These are phyloP conservation scores for Diploscapter pachys DNA, from an alignment of 1,140 invertebrate genomes.

Conservation along the genomic window DNA sequence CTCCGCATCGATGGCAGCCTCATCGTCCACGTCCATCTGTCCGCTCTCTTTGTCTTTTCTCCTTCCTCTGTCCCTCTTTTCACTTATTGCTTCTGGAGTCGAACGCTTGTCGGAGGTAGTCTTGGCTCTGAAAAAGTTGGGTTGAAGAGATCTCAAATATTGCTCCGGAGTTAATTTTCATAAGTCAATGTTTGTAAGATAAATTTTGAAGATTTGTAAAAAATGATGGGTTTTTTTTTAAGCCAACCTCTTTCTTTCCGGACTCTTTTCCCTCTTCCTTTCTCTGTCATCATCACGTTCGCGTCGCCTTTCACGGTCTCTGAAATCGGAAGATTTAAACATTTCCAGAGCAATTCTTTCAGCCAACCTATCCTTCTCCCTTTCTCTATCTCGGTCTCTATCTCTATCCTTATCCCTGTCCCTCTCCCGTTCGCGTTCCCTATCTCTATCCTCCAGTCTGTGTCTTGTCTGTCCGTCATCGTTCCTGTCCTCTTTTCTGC, in stretches of 20 bases:
- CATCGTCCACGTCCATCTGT: slow-evolving; percentile 9
- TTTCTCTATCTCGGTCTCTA: slow-evolving; percentile 2
- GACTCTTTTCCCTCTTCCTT: no score
- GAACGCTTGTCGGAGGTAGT: neutral
- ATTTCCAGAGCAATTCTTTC: no score
- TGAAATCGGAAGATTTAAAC: no score
- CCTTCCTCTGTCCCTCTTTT: neutral
- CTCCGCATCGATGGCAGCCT: slow-evolving; percentile 13
- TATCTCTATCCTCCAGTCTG: slow-evolving; percentile 6
- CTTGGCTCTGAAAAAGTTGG: no score
- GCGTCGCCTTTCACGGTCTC: no score
- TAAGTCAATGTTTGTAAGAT: no score
- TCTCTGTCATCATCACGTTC: no score
- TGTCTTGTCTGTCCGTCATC: neutral
- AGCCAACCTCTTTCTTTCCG: no score
- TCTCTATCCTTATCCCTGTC: neutral
- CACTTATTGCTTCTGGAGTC: neutral
- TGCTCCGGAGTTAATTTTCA: no score
- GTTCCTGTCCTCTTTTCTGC: neutral
- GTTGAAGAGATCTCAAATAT: no score
- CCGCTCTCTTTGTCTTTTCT: neutral
- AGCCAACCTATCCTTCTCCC: neutral
- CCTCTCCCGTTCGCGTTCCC: neutral
- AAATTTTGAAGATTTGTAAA: no score
- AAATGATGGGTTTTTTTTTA: no score